phyloP scores from a whole-genome alignment of 2,113 vertebrate species.

The Daphoenositta chrysoptera region DNA sequence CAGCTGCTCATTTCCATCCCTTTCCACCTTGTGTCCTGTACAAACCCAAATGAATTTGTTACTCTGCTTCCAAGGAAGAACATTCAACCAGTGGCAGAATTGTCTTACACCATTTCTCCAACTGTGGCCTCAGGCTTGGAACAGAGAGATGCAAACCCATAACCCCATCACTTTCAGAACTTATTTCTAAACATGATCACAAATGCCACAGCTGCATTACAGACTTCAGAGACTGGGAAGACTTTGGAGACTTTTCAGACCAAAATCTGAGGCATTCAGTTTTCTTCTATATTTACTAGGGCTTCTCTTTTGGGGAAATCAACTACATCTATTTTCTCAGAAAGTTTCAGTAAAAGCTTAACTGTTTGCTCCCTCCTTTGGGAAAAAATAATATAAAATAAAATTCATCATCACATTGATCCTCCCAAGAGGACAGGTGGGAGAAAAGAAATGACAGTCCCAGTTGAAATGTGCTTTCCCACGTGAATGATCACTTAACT shows the following conservation, averaged over 20 bases:
- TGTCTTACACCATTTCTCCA: rapidly evolving
- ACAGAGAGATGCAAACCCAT: background rate
- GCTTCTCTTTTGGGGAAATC: background rate
- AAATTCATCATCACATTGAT: background rate
- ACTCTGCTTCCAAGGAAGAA: background rate
- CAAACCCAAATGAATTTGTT: background rate
- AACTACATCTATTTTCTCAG: background rate
- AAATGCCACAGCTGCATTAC: background rate
- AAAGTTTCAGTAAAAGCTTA: background rate
- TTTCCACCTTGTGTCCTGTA: background rate
- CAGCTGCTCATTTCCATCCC: background rate
- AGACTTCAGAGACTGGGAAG: rapidly evolving
- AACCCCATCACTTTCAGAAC: background rate
- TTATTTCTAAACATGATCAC: background rate
- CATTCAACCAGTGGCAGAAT: rapidly evolving
- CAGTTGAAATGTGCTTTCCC: background rate
- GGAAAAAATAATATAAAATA: background rate
- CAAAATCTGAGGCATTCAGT: background rate
- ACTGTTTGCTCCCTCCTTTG: background rate
- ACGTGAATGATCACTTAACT: rapidly evolving
- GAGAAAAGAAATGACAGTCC: background rate
- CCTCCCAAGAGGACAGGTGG: rapidly evolving
- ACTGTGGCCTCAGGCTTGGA: background rate
- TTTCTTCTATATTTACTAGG: background rate
- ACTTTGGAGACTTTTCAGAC: background rate